phyloP scores from a whole-genome alignment of 2,888 invertebrate species.

The Eupeodes luniger region DNA sequence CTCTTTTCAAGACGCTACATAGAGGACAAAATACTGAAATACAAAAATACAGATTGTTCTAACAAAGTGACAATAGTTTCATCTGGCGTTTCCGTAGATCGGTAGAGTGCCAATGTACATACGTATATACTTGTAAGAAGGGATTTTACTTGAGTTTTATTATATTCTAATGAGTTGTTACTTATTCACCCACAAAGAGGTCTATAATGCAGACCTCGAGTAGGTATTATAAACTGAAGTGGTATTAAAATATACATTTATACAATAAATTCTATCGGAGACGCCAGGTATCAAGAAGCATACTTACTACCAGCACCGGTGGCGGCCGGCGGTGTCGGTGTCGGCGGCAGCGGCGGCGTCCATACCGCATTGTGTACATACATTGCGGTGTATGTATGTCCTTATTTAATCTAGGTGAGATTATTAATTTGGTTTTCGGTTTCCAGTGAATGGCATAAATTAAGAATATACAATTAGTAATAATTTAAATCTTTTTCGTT shows the following conservation, averaged over 20 bases:
- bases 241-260: conserved; percentile 49
- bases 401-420: conserved; percentile 50
- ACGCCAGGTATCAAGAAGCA: conserved; percentile 57
- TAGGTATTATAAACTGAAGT: conserved; percentile 56
- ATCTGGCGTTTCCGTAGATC: conserved; percentile 54
- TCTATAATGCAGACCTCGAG: conserved; percentile 2
- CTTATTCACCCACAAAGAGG: conserved; percentile 36
- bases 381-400: not conserved
- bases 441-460: conserved; percentile 46
- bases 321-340: not conserved
- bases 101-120: not conserved
- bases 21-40: not conserved
- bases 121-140: conserved; percentile 2
- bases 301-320: not conserved
- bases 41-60: not conserved
- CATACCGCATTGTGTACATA: not conserved
- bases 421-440: conserved; percentile 55
- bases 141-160: conserved; percentile 54
- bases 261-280: conserved; percentile 19
- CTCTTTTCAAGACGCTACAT: not conserved
- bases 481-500: conserved; percentile 58
- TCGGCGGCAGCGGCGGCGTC: too few species aligned
- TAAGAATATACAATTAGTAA: conserved; percentile 65
- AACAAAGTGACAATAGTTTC: conserved; percentile 52
- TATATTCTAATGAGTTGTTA: conserved; percentile 58